These are phyloP conservation scores for Piliocolobus tephrosceles DNA, from an alignment of 2,113 vertebrate species.

Conservation along the genomic window DNA sequence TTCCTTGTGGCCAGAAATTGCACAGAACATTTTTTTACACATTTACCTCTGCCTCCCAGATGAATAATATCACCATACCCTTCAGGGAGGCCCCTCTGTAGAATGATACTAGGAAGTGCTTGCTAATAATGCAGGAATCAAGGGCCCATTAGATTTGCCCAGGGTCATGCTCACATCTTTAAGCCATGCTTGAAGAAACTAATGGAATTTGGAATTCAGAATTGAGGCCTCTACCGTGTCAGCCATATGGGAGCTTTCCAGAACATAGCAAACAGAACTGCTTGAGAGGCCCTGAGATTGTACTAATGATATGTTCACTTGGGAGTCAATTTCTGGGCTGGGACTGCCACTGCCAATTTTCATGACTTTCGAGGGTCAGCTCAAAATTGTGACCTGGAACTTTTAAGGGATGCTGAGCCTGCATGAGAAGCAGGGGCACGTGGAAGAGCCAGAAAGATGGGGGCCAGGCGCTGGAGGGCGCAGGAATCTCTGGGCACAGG, in stretches of 20 bases:
- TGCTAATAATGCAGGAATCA: neutral
- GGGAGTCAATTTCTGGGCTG: constrained; percentile 1
- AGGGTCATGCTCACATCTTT: neutral
- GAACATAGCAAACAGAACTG: neutral
- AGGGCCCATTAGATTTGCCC: neutral
- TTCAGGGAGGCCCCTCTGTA: neutral
- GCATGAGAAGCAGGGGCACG: neutral
- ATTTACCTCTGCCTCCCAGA: neutral
- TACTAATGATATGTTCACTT: neutral
- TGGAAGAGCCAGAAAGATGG: neutral
- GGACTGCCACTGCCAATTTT: neutral
- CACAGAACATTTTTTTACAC: neutral
- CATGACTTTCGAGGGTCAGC: neutral
- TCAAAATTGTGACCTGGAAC: neutral
- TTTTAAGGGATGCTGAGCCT: neutral
- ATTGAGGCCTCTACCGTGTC: neutral
- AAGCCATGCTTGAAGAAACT: constrained; percentile 1
- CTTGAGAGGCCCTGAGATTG: neutral
- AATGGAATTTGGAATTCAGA: neutral
- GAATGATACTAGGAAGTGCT: neutral
- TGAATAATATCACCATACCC: neutral
- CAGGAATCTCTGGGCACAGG: neutral
- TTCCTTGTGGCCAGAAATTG: neutral
- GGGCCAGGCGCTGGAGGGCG: neutral
- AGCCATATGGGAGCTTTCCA: neutral